These are phyloP conservation scores for Aleiodes leptofemur DNA, from an alignment of 2,888 invertebrate species.

Conservation along the genomic window DNA sequence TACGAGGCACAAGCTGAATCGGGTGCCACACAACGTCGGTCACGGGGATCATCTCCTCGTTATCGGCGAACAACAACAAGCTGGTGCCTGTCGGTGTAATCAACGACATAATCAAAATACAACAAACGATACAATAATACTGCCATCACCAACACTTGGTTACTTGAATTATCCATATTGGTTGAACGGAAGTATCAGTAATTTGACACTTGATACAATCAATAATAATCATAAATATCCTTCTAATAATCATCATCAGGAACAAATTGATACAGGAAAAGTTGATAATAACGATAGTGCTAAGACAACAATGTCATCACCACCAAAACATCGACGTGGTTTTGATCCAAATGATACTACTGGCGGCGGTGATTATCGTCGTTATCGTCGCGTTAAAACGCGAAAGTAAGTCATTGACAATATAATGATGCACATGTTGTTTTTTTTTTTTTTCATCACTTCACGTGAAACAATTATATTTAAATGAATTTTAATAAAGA, in stretches of 20 bases:
- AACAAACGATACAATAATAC: slow-evolving; percentile 51
- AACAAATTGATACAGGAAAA: slow-evolving; percentile 48
- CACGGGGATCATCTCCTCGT: slow-evolving; percentile 70
- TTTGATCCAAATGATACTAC: slow-evolving; percentile 70
- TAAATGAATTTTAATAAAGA: too few species aligned
- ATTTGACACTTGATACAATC: slow-evolving; percentile 48
- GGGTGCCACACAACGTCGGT: slow-evolving; percentile 71
- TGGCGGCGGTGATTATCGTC: slow-evolving; percentile 67
- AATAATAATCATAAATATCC: slow-evolving; percentile 50
- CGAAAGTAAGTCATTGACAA: slow-evolving; percentile 66
- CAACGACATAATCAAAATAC: slow-evolving; percentile 55
- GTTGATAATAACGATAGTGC: slow-evolving; percentile 53
- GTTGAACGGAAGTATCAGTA: slow-evolving; percentile 46
- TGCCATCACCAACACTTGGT: slow-evolving; percentile 53
- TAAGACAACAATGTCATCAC: slow-evolving; percentile 67
- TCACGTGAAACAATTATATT: too few species aligned
- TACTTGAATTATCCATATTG: slow-evolving; percentile 45
- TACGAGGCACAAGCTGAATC: slow-evolving; percentile 73
- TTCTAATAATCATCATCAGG: slow-evolving; percentile 42
- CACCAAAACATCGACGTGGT: slow-evolving; percentile 70
- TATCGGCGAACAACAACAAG: slow-evolving; percentile 67
- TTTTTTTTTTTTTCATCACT: background rate
- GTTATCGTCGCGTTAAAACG: slow-evolving; percentile 70
- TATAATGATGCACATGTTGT: background rate
- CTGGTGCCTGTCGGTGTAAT: slow-evolving; percentile 64